Evolutionary conservation across 2,888 invertebrate species (phyloP), one percentile per base, ranked within the genome.

Genomic region (Itoplectis maculator): DNA sequence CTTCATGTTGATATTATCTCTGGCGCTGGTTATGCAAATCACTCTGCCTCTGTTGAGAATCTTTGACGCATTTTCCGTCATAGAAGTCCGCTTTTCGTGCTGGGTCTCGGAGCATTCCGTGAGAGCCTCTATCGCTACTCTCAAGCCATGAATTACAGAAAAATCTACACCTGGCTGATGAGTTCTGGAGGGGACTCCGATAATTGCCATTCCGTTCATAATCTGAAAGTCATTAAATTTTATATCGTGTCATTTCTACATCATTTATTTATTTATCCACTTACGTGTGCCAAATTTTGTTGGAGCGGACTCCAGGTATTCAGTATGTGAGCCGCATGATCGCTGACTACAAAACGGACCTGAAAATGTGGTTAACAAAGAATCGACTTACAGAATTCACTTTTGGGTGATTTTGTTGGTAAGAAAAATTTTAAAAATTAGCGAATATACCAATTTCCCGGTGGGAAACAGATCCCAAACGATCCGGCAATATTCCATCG

Each of bases 381-480:
- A 61, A 23, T 18, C 15, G 63, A 42, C 45, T 84, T n/a, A 51
- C 8, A 54, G 20, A 68, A 7, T 49, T 40, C 5, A 29, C 29
- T 29, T 29, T 29, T 29, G 5, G 29, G 29, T 29, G 29, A n/a
- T 29, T 29, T 29, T 29, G 5, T 8, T 4, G 65, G 20, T 68
- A 54, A 9, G 29, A 63, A 29, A 49, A 75, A 11, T n/a, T 13
- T 40, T 65, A 42, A 61, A 23, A 29, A 49, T 54, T 29, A 29
- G 18, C 49, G 29, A 13, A 35, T 59, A 15, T 94, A 97, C 97
- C 93, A 98, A 93, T 94, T 98, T 97, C 81, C 96, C 97, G 80
- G 95, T 95, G 0, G 99, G 98, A 94, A 98, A 99, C n/a, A 99
- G 94, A 93, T 99, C 99, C 97, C 98, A 98, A 0, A 98, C 97